A percentile compares a stretch with the other conserved stretches of the same genome.
Evolutionary conservation across 2,888 invertebrate species (phyloP).

Genomic region (Eurytoma adleriae): DNA sequence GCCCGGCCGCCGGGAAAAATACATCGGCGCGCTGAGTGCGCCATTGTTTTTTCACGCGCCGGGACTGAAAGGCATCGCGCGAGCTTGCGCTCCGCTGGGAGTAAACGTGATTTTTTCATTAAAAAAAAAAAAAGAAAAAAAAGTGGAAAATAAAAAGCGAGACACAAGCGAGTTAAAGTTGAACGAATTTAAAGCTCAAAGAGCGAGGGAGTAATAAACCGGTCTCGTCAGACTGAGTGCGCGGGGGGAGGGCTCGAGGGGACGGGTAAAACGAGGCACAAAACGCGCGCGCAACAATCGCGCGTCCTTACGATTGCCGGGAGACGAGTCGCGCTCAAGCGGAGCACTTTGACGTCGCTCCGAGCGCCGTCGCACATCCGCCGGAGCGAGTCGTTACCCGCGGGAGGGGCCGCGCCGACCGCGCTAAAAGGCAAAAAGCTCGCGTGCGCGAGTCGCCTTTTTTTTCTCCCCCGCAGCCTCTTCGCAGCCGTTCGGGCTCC

Average conservation of each 20-base stretch:
- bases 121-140: too few relatives aligned
- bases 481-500: slow-evolving; percentile 51
- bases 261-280: background rate
- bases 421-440: slow-evolving; percentile 23
- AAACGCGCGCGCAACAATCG: slow-evolving; percentile 12
- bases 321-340: background rate
- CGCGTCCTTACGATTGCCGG: slow-evolving; percentile 2
- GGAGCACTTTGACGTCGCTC: slow-evolving; percentile 4
- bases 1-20: background rate
- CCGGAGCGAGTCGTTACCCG: background rate
- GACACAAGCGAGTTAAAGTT: too few relatives aligned
- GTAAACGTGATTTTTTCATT: too few relatives aligned
- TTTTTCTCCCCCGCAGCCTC: background rate
- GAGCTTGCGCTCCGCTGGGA: background rate
- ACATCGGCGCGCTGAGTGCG: background rate
- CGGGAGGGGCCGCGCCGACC: background rate
- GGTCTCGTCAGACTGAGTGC: background rate
- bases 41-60: background rate
- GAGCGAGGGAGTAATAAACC: slow-evolving; percentile 10
- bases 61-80: background rate
- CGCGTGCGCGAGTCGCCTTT: slow-evolving; percentile 1
- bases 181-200: too few relatives aligned
- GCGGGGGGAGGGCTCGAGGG: background rate
- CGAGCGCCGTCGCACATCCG: background rate
- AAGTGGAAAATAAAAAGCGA: too few relatives aligned